phyloP scores from a whole-genome alignment of 2,797 vertebrate genomes.

The Vespertilio murinus region DNA sequence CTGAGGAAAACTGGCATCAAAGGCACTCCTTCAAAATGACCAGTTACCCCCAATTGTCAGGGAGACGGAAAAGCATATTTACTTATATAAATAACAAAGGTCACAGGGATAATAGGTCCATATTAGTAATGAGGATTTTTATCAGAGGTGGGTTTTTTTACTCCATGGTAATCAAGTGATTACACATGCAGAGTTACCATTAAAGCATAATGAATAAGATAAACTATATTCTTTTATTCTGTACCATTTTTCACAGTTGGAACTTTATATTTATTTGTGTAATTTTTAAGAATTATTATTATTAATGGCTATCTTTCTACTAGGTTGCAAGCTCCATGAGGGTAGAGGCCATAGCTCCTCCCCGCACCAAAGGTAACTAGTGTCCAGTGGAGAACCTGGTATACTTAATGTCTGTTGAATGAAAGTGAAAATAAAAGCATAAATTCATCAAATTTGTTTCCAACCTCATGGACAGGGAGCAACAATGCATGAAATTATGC shows the following conservation, averaged over 20 bases:
- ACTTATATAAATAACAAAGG: neutral
- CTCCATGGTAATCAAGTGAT: neutral
- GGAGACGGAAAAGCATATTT: neutral
- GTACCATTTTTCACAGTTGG: neutral
- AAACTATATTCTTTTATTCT: neutral
- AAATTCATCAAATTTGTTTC: slow-evolving; percentile 17
- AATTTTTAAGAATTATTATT: neutral
- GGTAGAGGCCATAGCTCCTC: neutral
- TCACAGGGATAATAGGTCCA: neutral
- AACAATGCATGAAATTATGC: slow-evolving; percentile 14
- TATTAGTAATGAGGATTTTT: neutral
- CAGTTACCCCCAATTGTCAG: neutral
- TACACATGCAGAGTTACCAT: neutral
- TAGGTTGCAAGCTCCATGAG: slow-evolving; percentile 4
- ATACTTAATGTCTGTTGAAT: neutral
- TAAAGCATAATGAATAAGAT: neutral
- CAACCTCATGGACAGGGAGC: neutral
- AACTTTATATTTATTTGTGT: slow-evolving; percentile 9
- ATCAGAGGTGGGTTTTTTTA: neutral
- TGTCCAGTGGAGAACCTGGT: neutral
- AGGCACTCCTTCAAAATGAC: neutral
- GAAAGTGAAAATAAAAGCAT: slow-evolving; percentile 11
- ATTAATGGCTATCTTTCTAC: neutral
- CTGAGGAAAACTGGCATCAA: neutral
- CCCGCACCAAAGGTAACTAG: neutral